These are phyloP conservation scores for Drosophila multiciliata DNA, from an alignment of 2,888 invertebrate genomes.

Conservation along the genomic window DNA sequence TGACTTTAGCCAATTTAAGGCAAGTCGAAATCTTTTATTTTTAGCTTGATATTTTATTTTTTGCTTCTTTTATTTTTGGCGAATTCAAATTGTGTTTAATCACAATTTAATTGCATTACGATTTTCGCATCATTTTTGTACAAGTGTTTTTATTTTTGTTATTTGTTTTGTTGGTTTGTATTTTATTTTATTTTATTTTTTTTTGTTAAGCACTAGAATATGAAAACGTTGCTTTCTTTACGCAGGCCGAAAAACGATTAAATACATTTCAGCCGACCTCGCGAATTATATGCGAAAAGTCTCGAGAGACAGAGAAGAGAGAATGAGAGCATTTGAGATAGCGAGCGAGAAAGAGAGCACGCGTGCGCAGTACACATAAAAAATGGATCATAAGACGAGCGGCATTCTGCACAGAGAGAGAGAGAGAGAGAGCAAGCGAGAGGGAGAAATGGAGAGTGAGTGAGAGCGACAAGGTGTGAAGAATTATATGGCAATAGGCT, in stretches of 20 bases:
- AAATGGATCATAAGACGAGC: slow-evolving; percentile 52
- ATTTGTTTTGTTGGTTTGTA: slow-evolving; percentile 9
- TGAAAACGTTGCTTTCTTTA: slow-evolving; percentile 72
- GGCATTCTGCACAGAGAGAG: slow-evolving; percentile 7
- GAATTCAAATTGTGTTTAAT: slow-evolving; percentile 41
- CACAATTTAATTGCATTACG: slow-evolving; percentile 46
- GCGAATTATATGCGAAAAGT: slow-evolving; percentile 83
- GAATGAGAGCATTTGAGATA: slow-evolving; percentile 6
- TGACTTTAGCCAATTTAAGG: slow-evolving; percentile 25
- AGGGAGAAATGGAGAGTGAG: too few relatives aligned
- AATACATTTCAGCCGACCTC: slow-evolving; percentile 81
- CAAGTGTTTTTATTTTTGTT: slow-evolving; percentile 16
- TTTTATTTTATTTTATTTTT: not conserved
- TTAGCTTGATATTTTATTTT: slow-evolving; percentile 5
- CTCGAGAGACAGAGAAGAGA: slow-evolving; percentile 18
- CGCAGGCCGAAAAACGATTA: slow-evolving; percentile 82
- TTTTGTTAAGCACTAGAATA: slow-evolving; percentile 32
- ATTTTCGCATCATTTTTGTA: slow-evolving; percentile 39
- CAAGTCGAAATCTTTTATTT: slow-evolving; percentile 27
- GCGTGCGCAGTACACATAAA: slow-evolving; percentile 42
- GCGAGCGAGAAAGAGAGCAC: slow-evolving; percentile 25
- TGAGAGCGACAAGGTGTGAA: slow-evolving; percentile 52
- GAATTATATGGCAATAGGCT: slow-evolving; percentile 14
- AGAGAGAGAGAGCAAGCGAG: not conserved
- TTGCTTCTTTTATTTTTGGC: not conserved